Evolutionary conservation across 1,140 invertebrate species (phyloP).

Genomic region (Drosophila nikananu): DNA sequence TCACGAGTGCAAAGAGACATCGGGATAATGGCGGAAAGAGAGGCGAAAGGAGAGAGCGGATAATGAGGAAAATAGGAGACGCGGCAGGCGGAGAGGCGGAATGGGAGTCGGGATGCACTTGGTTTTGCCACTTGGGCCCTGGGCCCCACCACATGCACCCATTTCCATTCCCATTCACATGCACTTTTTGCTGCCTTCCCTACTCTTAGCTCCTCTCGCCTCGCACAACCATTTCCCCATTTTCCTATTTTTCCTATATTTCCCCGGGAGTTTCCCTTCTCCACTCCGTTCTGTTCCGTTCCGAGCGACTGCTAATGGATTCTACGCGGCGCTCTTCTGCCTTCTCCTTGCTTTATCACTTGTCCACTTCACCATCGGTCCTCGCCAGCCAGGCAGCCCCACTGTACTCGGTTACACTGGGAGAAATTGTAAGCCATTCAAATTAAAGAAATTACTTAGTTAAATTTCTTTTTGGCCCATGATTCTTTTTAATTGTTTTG

Average conservation of each 20-base stretch:
- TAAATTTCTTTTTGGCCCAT: too few species aligned
- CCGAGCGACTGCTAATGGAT: conserved; percentile 62
- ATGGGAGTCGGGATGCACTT: conserved; percentile 33
- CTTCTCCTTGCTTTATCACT: conserved; percentile 59
- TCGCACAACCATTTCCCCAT: conserved; percentile 3
- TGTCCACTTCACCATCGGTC: conserved; percentile 29
- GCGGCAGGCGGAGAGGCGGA: conserved; percentile 4
- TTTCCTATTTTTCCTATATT: conserved; percentile 15
- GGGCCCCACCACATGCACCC: conserved; percentile 59
- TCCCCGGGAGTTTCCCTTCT: conserved; percentile 9
- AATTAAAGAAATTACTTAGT: background rate
- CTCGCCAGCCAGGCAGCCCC: conserved; percentile 21
- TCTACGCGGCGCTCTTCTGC: conserved; percentile 45
- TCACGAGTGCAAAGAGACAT: conserved; percentile 24
- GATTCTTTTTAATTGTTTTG: too few species aligned
- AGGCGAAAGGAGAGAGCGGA: conserved; percentile 8
- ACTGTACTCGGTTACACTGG: background rate
- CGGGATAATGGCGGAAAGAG: conserved; percentile 15
- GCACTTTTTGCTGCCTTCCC: conserved; percentile 31
- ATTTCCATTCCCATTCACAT: conserved; percentile 55
- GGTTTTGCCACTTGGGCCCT: conserved; percentile 37
- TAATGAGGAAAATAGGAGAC: conserved; percentile 15
- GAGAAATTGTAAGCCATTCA: background rate
- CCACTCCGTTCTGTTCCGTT: conserved; percentile 3
- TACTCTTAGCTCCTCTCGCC: background rate